Conservation (phyloP, 2,113 vertebrate genomes). For the Erinaceus europaeus region DNA sequence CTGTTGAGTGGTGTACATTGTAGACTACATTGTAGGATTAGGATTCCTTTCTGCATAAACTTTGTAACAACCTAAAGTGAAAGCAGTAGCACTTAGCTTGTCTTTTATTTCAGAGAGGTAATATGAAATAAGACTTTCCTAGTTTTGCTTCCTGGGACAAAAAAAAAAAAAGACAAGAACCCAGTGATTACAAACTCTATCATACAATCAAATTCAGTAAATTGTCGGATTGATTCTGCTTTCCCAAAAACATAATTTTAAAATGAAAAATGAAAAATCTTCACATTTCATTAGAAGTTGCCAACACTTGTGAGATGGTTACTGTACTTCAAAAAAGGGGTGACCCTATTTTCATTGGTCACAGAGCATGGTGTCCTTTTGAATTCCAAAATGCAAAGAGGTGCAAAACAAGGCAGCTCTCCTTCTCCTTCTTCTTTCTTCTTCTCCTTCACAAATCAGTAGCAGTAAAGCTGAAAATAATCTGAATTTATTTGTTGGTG, state of each 20-base stretch:
- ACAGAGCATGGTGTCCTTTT: not conserved
- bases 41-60: not conserved
- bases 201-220: not conserved
- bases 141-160: not conserved
- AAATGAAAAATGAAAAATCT: too few species aligned
- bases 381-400: not conserved
- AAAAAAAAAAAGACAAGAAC: slow-evolving; percentile 4
- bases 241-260: not conserved
- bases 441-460: not conserved
- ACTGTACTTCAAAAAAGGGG: not conserved
- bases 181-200: not conserved
- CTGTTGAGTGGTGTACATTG: not conserved
- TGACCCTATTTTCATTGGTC: not conserved
- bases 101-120: not conserved
- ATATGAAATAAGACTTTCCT: not conserved
- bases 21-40: not conserved
- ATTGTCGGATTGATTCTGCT: not conserved
- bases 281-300: not conserved
- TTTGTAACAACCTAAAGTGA: not conserved
- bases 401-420: too few species aligned
- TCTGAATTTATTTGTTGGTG: not conserved
- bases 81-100: not conserved
- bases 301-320: not conserved
- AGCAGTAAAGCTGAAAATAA: slow-evolving; percentile 14
- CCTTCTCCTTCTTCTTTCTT: too few species aligned